Conservation (phyloP, 2,888 invertebrate genomes). For the Pristionchus japonicus region DNA sequence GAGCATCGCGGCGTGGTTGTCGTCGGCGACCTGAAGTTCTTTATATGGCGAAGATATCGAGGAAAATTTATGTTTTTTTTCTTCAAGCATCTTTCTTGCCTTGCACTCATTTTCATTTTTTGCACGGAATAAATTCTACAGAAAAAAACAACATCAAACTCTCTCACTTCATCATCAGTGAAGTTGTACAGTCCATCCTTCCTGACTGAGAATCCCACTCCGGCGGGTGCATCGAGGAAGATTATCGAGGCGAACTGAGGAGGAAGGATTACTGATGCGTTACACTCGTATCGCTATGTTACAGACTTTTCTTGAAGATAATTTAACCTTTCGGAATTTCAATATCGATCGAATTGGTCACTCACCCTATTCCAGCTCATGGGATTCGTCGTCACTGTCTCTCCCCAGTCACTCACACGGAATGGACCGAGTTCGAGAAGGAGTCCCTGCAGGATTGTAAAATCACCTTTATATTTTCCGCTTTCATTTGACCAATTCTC, state of each 20-base stretch:
- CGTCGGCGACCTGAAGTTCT: conserved; percentile 72
- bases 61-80: no score
- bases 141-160: background rate
- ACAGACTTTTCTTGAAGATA: no score
- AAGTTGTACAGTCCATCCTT: conserved; percentile 59
- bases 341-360: no score
- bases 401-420: conserved; percentile 65
- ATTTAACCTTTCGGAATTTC: no score
- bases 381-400: conserved; percentile 65
- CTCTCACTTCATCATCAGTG: conserved; percentile 61
- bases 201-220: conserved; percentile 78
- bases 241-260: conserved; percentile 77
- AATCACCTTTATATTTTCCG: no score
- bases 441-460: conserved; percentile 66
- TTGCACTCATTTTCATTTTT: background rate
- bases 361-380: conserved; percentile 74
- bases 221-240: conserved; percentile 79
- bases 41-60: background rate
- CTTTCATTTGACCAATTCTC: no score
- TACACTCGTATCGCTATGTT: no score
- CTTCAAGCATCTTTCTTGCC: background rate
- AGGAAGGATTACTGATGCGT: no score
- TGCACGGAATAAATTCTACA: background rate
- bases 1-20: conserved; percentile 76
- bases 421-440: conserved; percentile 76